Evolutionary conservation across 2,113 vertebrate genomes (phyloP), one percentile per base, ranked within the genome.

Genomic region (Recurvirostra avosetta): DNA sequence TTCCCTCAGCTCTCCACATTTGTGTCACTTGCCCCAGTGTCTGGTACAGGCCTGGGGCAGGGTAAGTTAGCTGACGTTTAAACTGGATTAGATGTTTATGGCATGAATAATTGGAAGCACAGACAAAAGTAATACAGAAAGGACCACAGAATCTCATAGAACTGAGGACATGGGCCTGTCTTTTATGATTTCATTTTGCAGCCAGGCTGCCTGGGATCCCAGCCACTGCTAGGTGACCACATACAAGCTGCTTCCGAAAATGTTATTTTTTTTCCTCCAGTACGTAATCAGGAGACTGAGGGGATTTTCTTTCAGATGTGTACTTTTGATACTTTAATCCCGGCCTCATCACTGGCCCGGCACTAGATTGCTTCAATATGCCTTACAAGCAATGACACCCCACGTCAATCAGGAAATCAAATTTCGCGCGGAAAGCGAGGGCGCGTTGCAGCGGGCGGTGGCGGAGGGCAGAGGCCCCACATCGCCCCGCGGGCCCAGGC

Each of bases 381-480:
- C 55, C 55, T 56, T 20, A 25, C 26, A 13, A 20, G 43, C n/a
- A 43, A 16, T 56, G 3, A 13, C 53, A 61, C 11, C 40, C 6
- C 6, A 5, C 1, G 2, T 3, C 49, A 16, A 41, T 2, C 34
- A 8, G 26, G 43, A 38, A 2, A 34, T 4, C 27, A 0, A 20
- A 38, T 1, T 15, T 30, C 63, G 9, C 0, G 3, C 19, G 56
- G 56, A 29, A 22, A 23, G 49, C 21, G 11, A 49, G 49, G 49
- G 21, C 11, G 4, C 1, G 5, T 2, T 2, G 19, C 11, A 9
- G 11, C 2, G 5, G 2, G 10, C 30, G 5, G 8, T 11, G 6
- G n/a, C 49, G 7, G 62, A 5, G 13, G 25, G 9, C 41, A 15
- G 8, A 9, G n/a, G 26, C 62, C 23, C 23, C 21, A 12, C 6